Conservation (phyloP, 2,797 vertebrate species). For the Molothrus ater region DNA sequence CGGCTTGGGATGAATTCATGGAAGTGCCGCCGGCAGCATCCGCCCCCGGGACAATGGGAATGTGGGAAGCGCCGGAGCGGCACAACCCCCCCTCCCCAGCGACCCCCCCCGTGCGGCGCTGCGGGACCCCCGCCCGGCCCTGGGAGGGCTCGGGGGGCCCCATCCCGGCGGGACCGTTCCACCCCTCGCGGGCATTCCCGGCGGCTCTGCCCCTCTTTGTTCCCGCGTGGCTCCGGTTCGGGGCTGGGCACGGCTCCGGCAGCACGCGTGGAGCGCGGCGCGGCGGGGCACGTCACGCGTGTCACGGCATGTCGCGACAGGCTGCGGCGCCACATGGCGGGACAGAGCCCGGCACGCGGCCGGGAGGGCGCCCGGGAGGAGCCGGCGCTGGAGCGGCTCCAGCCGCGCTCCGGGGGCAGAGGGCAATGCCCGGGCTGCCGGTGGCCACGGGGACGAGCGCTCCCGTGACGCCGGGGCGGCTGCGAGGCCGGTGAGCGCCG, state of each 20-base stretch:
- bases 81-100: not conserved
- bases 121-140: not conserved
- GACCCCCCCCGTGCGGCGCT: not conserved
- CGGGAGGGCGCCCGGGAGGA: not conserved
- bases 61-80: not conserved
- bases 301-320: not conserved
- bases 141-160: not conserved
- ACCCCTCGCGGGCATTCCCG: not conserved
- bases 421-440: not conserved
- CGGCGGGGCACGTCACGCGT: not conserved
- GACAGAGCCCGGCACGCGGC: not conserved
- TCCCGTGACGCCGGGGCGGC: not conserved
- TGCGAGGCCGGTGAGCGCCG: not conserved
- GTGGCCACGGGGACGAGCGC: not conserved
- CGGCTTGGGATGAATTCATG: not conserved
- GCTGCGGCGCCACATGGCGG: not conserved
- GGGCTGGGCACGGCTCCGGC: not conserved
- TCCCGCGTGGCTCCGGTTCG: not conserved
- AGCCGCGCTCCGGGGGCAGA: not conserved
- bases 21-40: slow-evolving; percentile 31
- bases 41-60: slow-evolving; percentile 44
- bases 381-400: not conserved
- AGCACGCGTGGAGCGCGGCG: not conserved
- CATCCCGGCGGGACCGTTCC: not conserved
- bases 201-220: not conserved